These are phyloP conservation scores for Gymnoscelis rufifasciata DNA, from an alignment of 2,888 invertebrate genomes.

Conservation along the genomic window DNA sequence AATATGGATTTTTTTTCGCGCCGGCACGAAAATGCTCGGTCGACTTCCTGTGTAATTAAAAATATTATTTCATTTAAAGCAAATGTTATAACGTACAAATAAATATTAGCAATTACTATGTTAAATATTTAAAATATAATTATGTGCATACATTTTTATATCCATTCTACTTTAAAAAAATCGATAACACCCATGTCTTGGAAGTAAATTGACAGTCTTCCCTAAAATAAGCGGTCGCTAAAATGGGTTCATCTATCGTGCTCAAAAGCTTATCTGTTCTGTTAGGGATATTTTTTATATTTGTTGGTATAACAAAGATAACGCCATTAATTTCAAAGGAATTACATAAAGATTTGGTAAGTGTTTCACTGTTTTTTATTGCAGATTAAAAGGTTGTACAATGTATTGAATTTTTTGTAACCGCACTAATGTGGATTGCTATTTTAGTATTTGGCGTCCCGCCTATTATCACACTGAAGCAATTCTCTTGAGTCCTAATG, in stretches of 20 bases:
- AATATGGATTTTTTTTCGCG: conserved; percentile 73
- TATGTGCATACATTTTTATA: not conserved
- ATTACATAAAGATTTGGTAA: conserved; percentile 97
- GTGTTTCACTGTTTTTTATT: conserved; percentile 40
- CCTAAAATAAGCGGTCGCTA: conserved; percentile 28
- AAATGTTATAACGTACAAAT: no score
- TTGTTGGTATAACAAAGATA: conserved; percentile 95
- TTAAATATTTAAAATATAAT: conserved; percentile 11
- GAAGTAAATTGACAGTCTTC: conserved; percentile 36
- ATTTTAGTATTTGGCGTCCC: conserved; percentile 76
- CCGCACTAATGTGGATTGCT: conserved; percentile 61
- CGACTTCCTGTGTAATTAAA: conserved; percentile 25
- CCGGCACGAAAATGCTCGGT: conserved; percentile 34
- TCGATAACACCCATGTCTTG: conserved; percentile 26
- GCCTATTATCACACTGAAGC: conserved; percentile 64
- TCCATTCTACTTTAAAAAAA: conserved; percentile 9
- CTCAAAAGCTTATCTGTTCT: conserved; percentile 94
- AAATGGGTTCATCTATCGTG: conserved; percentile 85
- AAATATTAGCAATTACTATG: conserved; percentile 13
- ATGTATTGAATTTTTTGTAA: conserved; percentile 65
- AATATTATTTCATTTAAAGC: not conserved
- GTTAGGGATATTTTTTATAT: conserved; percentile 95
- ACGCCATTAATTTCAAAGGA: conserved; percentile 95
- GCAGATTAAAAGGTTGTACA: conserved; percentile 52
- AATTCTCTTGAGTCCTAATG: not conserved